Conservation (phyloP, 2,797 vertebrate genomes). For the Masticophis lateralis region DNA sequence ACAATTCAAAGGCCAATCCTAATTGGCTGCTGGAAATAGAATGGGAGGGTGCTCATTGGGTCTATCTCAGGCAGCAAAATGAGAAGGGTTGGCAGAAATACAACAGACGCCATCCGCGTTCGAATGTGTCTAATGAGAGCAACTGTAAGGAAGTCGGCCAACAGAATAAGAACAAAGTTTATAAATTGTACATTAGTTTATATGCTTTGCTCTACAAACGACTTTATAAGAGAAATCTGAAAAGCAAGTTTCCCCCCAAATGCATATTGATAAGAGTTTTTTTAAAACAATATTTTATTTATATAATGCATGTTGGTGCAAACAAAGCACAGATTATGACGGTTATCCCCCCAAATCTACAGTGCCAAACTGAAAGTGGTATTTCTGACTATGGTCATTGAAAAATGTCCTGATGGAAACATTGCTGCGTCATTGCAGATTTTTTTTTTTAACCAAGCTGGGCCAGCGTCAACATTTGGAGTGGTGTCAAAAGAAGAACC, state of each 20-base stretch:
- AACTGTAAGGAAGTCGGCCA: not conserved
- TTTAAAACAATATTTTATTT: not conserved
- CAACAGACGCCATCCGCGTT: not conserved
- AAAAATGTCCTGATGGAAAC: not conserved
- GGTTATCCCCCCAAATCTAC: not conserved
- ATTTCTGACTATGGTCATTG: not conserved
- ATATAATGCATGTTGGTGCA: not conserved
- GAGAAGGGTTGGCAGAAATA: not conserved
- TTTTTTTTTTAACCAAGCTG: not conserved
- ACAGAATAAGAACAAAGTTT: not conserved
- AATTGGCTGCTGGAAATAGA: not conserved
- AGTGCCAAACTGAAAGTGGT: not conserved
- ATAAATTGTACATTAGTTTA: not conserved
- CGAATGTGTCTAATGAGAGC: not conserved
- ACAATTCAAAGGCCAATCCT: not conserved
- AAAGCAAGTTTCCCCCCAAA: not conserved
- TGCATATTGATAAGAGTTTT: not conserved
- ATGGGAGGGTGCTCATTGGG: not conserved
- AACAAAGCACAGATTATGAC: not conserved
- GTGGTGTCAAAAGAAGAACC: not conserved
- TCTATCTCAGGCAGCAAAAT: not conserved
- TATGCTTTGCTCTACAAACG: not conserved
- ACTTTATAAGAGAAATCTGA: not conserved
- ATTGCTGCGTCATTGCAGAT: not conserved
- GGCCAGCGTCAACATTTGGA: not conserved